Evolutionary conservation across 2,888 invertebrate species (phyloP).

Genomic region (Thelaira solivaga): DNA sequence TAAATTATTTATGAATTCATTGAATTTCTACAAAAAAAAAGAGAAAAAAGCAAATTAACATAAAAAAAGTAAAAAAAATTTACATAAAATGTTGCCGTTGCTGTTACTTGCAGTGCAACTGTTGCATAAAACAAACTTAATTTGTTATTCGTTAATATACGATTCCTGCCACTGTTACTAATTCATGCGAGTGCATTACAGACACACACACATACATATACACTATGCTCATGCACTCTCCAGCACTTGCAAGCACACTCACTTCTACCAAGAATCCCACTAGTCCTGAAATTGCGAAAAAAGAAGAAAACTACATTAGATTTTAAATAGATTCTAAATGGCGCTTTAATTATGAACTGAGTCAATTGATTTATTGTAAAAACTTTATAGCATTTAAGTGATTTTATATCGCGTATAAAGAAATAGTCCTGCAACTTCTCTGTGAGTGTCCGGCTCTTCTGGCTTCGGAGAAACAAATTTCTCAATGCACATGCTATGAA

Average conservation of each 20-base stretch:
- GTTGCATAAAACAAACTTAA: constrained; percentile 62
- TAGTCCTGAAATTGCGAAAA: not conserved
- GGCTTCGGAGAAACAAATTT: too few species aligned
- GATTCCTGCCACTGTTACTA: constrained; percentile 6
- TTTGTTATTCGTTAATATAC: constrained; percentile 51
- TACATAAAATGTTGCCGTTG: constrained; percentile 13
- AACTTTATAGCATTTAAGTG: too few species aligned
- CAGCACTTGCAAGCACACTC: too few species aligned
- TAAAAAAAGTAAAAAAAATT: constrained; percentile 1
- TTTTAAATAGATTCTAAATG: too few species aligned
- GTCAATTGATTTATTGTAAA: too few species aligned
- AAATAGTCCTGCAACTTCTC: too few species aligned
- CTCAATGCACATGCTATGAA: too few species aligned
- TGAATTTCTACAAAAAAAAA: constrained; percentile 20
- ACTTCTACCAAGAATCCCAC: not conserved
- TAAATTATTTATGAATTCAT: constrained; percentile 49
- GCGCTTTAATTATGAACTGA: too few species aligned
- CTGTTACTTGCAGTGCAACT: constrained; percentile 51
- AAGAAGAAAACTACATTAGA: too few species aligned
- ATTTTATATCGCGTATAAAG: too few species aligned
- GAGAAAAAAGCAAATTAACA: constrained; percentile 16
- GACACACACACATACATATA: not conserved
- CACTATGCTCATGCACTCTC: too few species aligned
- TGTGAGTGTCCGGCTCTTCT: too few species aligned
- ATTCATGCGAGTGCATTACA: constrained; percentile 19